Conservation (phyloP, 2,888 invertebrate species). For the Eupithecia tripunctaria region DNA sequence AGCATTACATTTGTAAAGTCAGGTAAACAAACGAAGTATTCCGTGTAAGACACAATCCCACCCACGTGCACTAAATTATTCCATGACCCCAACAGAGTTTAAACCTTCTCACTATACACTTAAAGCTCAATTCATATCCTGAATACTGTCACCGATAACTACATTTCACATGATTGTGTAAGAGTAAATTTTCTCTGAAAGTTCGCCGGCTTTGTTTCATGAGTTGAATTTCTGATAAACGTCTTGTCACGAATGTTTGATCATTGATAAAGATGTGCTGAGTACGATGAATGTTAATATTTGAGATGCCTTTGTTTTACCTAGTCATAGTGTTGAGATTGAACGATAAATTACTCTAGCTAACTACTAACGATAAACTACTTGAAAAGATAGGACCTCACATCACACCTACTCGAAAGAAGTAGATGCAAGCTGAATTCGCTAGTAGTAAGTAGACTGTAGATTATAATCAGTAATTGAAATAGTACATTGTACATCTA, state of each 20-base stretch:
- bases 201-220: constrained; percentile 32
- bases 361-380: no score
- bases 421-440: neutral
- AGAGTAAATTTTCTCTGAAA: constrained; percentile 20
- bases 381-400: neutral
- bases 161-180: constrained; percentile 16
- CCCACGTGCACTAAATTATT: neutral
- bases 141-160: neutral
- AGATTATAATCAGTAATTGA: no score
- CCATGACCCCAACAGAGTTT: neutral
- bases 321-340: constrained; percentile 24
- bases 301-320: constrained; percentile 44
- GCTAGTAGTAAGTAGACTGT: no score
- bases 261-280: constrained; percentile 67
- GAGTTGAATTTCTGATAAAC: constrained; percentile 42
- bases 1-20: neutral
- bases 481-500: no score
- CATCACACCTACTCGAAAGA: neutral
- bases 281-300: constrained; percentile 68
- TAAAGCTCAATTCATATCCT: neutral
- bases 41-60: neutral
- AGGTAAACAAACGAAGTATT: neutral
- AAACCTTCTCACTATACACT: neutral
- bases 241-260: constrained; percentile 54
- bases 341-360: constrained; percentile 1